Evolutionary conservation across 2,888 invertebrate genomes (phyloP).

Genomic region (Scaptomyza cyrtandrae): DNA sequence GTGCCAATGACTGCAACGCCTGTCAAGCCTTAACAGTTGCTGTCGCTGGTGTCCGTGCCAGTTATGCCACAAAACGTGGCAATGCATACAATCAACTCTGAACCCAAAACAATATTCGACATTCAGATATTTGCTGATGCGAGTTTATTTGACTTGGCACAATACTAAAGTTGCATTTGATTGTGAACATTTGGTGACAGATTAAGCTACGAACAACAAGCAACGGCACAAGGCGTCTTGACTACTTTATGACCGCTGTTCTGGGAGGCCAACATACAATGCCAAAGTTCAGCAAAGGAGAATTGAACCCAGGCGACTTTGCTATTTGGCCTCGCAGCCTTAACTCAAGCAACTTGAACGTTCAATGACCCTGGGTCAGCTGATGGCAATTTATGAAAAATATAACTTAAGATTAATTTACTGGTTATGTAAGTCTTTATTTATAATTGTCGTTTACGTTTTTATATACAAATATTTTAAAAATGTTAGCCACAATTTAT

Average conservation of each 20-base stretch:
- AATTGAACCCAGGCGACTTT: constrained; percentile 48
- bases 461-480: too few species aligned
- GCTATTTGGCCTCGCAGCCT: constrained; percentile 37
- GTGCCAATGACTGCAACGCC: constrained; percentile 54
- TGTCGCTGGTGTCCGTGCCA: constrained; percentile 63
- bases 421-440: too few species aligned
- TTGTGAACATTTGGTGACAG: constrained; percentile 30
- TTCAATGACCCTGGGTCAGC: constrained; percentile 37
- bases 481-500: too few species aligned
- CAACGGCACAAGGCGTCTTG: constrained; percentile 11
- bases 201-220: constrained; percentile 15
- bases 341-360: constrained; percentile 33
- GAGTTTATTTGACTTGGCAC: constrained; percentile 30
- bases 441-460: too few species aligned
- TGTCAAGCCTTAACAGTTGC: constrained; percentile 51
- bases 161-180: constrained; percentile 51
- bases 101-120: constrained; percentile 42
- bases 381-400: neutral
- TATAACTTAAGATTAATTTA: neutral
- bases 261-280: constrained; percentile 32
- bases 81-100: constrained; percentile 76
- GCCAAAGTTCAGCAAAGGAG: constrained; percentile 51
- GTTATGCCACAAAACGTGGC: constrained; percentile 63
- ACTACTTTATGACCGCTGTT: constrained; percentile 11
- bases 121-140: constrained; percentile 16